Base-by-base conservation (phyloP, 2,888 invertebrate genomes). In the Campoplex capitator region DNA sequence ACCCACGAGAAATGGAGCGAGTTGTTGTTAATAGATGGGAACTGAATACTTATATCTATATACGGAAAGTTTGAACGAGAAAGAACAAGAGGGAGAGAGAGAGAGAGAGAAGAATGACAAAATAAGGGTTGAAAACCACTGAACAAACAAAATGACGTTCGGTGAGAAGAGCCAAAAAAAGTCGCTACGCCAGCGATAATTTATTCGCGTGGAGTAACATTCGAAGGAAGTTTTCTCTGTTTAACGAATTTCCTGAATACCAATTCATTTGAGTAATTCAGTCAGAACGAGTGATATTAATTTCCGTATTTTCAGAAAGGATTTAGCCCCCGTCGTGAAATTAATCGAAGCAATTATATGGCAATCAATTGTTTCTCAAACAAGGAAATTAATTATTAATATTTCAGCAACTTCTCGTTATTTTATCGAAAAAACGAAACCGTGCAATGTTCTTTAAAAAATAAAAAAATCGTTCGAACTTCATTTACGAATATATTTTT, bases 21-120 rank as follows among this genome's bases (percentile, higher is more conserved):
- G 73, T 81, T 77, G 80, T 84, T 84, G 84, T 86, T 76, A 89
- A 88, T 88, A 83, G 88, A 58, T 76, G 76, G 77, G 38, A 73
- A 73, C 80, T 58, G 70, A 65, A 83, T 48, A 70, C 9, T 8
- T 48, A 28, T 28, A 70, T 56, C 23, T 56, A 58, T 73, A 76
- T 54, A 68, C 45, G 38, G 4, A 56, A n/a, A 35, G 51, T 32
- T 32, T 32, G 16, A 62, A 16, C 62, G 1, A 16, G 32, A 58
- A 28, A 28, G 65, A 23, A 23, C 23, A 23, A 32, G 51, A 67
- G 32, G 51, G 54, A 74, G 16, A 42, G 78, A 48, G 70, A 32
- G 65, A 56, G 54, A 74, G 16, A 42, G 78, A 48, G 70, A 32
- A 56, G 28, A 70, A 28, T 48, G 48, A 74, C 28, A 38, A 75